These are phyloP conservation scores for Sphenopsis melanotis DNA, from an alignment of 2,797 vertebrate species.

Conservation along the genomic window DNA sequence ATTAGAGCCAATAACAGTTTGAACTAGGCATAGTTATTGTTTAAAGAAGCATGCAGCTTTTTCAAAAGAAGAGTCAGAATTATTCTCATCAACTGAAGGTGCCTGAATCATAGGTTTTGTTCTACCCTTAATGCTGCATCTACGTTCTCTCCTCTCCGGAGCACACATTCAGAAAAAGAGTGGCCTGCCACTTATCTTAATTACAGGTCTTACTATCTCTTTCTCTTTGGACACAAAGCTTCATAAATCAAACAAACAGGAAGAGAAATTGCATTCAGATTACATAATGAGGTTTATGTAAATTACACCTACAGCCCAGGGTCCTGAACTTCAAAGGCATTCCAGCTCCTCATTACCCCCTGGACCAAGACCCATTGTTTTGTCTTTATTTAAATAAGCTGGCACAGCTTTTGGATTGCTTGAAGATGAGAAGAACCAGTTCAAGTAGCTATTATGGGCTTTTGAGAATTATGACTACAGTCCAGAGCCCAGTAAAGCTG, in stretches of 20 bases:
- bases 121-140: not conserved
- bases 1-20: not conserved
- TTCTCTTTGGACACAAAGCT: slow-evolving; percentile 40
- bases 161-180: not conserved
- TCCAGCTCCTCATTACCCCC: slow-evolving; percentile 27
- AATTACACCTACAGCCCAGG: slow-evolving; percentile 39
- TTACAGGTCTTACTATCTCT: slow-evolving; percentile 30
- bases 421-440: not conserved
- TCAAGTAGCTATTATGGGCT: not conserved
- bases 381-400: slow-evolving; percentile 56
- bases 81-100: not conserved
- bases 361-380: slow-evolving; percentile 31
- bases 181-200: slow-evolving; percentile 25
- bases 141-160: not conserved
- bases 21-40: not conserved
- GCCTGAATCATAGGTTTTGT: slow-evolving; percentile 25
- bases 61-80: not conserved
- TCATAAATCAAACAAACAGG: slow-evolving; percentile 33
- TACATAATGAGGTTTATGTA: slow-evolving; percentile 54
- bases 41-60: slow-evolving; percentile 15
- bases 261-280: slow-evolving; percentile 40
- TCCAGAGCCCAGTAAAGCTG: not conserved
- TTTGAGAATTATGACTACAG: slow-evolving; percentile 1
- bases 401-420: not conserved
- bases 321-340: slow-evolving; percentile 56